Evolutionary conservation across 2,797 vertebrate species (phyloP), one percentile per base, ranked within the genome.

Genomic region (Neosalanx taihuensis): DNA sequence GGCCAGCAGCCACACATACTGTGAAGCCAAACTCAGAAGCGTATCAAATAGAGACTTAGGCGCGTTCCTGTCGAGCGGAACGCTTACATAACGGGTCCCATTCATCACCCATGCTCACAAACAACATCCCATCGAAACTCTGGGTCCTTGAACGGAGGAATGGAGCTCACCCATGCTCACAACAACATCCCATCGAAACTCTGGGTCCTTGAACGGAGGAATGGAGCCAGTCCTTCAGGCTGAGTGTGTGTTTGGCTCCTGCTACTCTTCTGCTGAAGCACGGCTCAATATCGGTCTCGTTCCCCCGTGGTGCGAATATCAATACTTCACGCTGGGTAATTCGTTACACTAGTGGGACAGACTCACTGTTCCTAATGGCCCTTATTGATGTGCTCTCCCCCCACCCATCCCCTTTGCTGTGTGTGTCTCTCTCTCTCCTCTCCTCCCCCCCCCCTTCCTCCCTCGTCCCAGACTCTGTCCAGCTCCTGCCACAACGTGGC

Each of bases 401-500:
- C n/a, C 59, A 29, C 18, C 46, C 29, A 9, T 0, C 72, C 51
- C 30, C 29, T 6, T 9, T 13, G 12, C 35, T 13, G 12, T 51
- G 49, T 51, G 49, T 18, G 4, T 51, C 51, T 72, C 13, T n/a
- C n/a, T 41, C n/a, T 12, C 41, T 51, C 5, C 26, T 20, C 66
- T 29, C 30, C 75, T 35, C 46, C 12, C 18, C n/a, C n/a, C n/a
- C 23, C 3, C n/a, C 58, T 37, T n/a, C 13, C 6, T 13, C 23
- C 35, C n/a, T 26, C 17, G 13, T 41, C 10, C 0, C 73, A 92
- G 91, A 76, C 83, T 29, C 86, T 91, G 35, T 87, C 88, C 82
- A 84, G 81, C 59, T 91, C 90, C 2, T 89, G 75, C 83, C 84
- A 71, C 72, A 90, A 89, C 0, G 83, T 89, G 12, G 83, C 83